Evolutionary conservation across 2,888 invertebrate species (phyloP), one percentile per base, ranked within the genome.

Genomic region (Heliconius ethilla): DNA sequence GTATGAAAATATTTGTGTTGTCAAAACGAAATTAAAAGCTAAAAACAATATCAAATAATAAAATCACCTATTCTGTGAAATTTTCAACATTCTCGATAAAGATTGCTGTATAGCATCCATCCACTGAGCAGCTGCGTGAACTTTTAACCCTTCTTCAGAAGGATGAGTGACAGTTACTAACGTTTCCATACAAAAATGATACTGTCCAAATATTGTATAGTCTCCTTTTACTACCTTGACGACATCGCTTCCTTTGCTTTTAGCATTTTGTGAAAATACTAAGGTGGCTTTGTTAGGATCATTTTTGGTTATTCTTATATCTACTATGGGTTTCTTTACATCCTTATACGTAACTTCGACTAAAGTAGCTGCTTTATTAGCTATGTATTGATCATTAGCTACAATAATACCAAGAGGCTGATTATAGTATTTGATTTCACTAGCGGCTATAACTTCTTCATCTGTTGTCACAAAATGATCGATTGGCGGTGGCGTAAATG

Each of bases 161-260:
- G 97, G 97, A n/a, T 95, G 87, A 27, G 95, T 95, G 0, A 96
- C 91, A 83, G 96, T 95, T 2, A 92, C 93, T 75, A 96, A 95
- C 0, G 96, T 95, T 87, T 97, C 97, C 96, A 97, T 96, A 18
- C 95, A 94, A 83, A 95, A 97, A 87, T 97, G 97, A 85, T 96
- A 97, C 85, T 97, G 97, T 22, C 92, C 87, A 40, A 95, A 95
- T 79, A 95, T 88, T 66, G 93, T 89, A 75, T 95, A 92, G 1
- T 85, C 90, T 0, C 96, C 97, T 81, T 84, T 87, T 25, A 95
- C 91, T 15, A 86, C 81, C 79, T 95, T 92, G 18, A 85, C 87
- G 2, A 92, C 83, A 79, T 95, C 89, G 11, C 81, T 85, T 2
- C 92, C 92, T 79, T 63, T 87, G 69, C 88, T 89, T 4, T 85